These are phyloP conservation scores for Melanaphis sacchari DNA, from an alignment of 1,140 invertebrate species.

Conservation along the genomic window DNA sequence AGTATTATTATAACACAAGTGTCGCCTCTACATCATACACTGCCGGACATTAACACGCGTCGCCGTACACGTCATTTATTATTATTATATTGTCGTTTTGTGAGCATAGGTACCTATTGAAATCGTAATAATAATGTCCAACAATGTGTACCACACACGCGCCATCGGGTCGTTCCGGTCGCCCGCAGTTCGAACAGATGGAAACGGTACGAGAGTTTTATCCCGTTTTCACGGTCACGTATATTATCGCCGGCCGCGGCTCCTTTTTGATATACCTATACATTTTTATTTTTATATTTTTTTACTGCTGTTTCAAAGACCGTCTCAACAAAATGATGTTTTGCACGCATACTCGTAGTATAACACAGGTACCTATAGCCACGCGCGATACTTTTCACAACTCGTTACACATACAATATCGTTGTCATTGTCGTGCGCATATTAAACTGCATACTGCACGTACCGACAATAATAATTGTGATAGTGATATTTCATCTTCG, in stretches of 20 bases:
- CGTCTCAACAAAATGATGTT: background rate
- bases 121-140: background rate
- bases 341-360: background rate
- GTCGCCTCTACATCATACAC: background rate
- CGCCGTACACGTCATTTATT: background rate
- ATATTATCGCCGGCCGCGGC: constrained; percentile 31
- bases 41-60: background rate
- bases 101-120: background rate
- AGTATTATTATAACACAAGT: background rate
- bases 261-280: constrained; percentile 38
- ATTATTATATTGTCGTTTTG: background rate
- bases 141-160: background rate
- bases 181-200: background rate
- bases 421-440: background rate
- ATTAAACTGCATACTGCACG: background rate
- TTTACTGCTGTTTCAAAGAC: constrained; percentile 30
- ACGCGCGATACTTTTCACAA: background rate
- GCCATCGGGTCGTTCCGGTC: background rate
- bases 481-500: background rate
- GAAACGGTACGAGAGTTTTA: background rate
- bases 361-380: background rate
- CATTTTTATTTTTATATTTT: background rate
- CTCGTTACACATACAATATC: constrained; percentile 1
- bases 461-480: background rate
- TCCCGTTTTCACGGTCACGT: constrained; percentile 55